A percentile compares a stretch with the other conserved stretches of the same genome.
Conservation (phyloP, 2,888 invertebrate species). For the Ischnus inquisitorius region DNA sequence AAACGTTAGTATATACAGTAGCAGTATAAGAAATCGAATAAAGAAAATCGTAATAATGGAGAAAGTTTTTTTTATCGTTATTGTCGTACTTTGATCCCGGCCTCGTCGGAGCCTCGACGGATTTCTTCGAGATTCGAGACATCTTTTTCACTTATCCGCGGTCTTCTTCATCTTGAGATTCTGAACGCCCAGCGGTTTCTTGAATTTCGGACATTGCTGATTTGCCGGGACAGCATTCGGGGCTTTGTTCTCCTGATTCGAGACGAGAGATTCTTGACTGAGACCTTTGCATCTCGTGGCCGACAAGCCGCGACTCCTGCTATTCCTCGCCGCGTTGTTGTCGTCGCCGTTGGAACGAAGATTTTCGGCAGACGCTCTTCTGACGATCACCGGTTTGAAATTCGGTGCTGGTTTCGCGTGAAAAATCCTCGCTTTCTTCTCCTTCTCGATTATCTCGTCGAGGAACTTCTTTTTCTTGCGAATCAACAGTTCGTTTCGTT, state of each 20-base stretch:
- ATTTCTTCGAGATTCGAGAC: constrained; percentile 9
- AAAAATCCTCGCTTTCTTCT: constrained; percentile 88
- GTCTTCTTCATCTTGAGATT: constrained; percentile 45
- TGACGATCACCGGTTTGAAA: constrained; percentile 85
- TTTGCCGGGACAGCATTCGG: constrained; percentile 39
- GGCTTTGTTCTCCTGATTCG: constrained; percentile 15
- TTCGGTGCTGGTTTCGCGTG: constrained; percentile 90
- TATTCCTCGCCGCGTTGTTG: neutral
- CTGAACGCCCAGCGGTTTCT: constrained; percentile 30
- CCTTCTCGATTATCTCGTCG: constrained; percentile 87
- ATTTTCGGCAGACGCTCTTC: constrained; percentile 77
- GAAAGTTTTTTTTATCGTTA: neutral
- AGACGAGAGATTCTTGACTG: constrained; percentile 33
- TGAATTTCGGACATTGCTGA: constrained; percentile 54
- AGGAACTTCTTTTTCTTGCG: constrained; percentile 88
- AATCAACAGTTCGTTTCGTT: constrained; percentile 87
- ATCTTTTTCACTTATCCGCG: neutral
- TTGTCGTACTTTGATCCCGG: constrained; percentile 4
- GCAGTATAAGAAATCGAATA: constrained; percentile 10
- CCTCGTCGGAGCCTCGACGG: neutral
- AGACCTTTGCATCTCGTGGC: constrained; percentile 18
- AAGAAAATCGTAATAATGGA: neutral
- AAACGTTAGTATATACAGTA: constrained; percentile 4
- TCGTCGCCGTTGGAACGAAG: constrained; percentile 33
- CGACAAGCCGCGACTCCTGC: constrained; percentile 21